Conservation (phyloP, 35 echinoderm and acorn worm genomes). For the Amphiura filiformis region DNA sequence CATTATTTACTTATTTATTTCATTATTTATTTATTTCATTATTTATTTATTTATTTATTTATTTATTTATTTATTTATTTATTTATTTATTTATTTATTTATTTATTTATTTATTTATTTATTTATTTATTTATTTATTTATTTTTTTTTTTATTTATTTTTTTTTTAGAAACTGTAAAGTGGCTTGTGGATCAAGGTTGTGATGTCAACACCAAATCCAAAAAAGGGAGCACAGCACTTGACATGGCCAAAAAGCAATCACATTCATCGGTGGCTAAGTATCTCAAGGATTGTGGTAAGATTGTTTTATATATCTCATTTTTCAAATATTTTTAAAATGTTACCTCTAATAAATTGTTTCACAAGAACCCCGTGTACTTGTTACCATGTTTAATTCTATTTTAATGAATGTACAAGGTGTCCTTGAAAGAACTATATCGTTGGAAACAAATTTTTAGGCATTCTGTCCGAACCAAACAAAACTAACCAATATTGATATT, state of each 20-base stretch:
- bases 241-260: conserved; percentile 67
- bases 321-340: not conserved
- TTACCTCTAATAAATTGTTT: not conserved
- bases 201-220: conserved; percentile 61
- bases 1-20: too few relatives aligned
- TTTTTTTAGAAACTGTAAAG: conserved; percentile 71
- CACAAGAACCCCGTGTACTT: not conserved
- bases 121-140: not conserved
- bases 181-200: conserved; percentile 82
- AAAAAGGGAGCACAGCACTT: conserved; percentile 82
- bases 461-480: too few relatives aligned
- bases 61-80: not conserved
- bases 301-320: not conserved
- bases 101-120: not conserved
- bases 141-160: too few relatives aligned
- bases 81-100: not conserved
- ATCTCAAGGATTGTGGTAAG: conserved; percentile 90
- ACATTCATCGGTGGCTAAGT: conserved; percentile 69
- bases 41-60: too few relatives aligned
- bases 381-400: too few relatives aligned
- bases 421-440: too few relatives aligned
- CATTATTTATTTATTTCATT: too few relatives aligned
- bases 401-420: too few relatives aligned
- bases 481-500: too few relatives aligned
- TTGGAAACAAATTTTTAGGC: too few relatives aligned